phyloP scores from a whole-genome alignment of 2,113 vertebrate species.

The Tringa solitaria region DNA sequence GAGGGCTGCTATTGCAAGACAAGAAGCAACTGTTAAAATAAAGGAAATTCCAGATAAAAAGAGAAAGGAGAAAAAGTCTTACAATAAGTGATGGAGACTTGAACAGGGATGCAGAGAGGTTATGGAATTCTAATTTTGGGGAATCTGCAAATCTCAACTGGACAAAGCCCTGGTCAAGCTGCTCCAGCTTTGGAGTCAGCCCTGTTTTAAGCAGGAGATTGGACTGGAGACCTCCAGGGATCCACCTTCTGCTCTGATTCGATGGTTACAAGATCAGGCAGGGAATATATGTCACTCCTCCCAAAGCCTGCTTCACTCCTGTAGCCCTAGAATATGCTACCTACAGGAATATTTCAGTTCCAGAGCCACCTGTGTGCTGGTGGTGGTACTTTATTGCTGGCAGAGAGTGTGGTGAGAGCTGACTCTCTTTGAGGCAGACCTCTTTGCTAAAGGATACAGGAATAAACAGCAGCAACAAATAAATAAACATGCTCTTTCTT shows the following conservation, averaged over 20 bases:
- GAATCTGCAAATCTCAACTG: background rate
- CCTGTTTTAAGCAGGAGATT: background rate
- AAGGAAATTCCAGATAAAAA: background rate
- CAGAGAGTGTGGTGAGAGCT: background rate
- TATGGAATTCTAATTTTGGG: background rate
- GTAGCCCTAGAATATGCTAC: background rate
- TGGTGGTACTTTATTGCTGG: background rate
- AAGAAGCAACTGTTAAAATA: background rate
- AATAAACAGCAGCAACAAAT: background rate
- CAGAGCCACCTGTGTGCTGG: background rate
- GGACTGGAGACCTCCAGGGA: no score
- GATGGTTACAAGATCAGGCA: background rate
- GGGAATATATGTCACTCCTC: background rate
- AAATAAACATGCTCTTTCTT: background rate
- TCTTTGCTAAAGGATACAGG: background rate
- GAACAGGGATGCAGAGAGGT: background rate
- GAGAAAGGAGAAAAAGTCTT: background rate
- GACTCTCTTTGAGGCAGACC: background rate
- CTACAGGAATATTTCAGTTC: background rate
- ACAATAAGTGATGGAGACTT: background rate
- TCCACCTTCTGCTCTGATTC: background rate
- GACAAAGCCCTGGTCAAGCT: background rate
- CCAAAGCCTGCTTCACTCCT: background rate
- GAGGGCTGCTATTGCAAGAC: background rate
- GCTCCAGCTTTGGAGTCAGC: background rate